A percentile compares a stretch with the other conserved stretches of the same genome.
Conservation (phyloP, 1,140 invertebrate species). For the Bombus waltoni region DNA sequence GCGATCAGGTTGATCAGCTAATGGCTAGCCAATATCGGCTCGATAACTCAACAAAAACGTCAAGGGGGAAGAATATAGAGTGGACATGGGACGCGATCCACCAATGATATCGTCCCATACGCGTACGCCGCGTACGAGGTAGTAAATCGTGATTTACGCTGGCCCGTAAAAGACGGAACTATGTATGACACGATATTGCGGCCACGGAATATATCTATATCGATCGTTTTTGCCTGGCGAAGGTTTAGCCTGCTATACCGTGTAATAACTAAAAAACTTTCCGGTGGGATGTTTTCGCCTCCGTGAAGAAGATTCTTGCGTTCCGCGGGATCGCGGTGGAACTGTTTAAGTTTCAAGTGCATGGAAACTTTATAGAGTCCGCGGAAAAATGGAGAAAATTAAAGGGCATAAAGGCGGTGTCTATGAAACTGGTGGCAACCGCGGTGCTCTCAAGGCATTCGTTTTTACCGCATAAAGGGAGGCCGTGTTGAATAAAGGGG, state of each 20-base stretch:
- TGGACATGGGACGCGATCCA: slow-evolving; percentile 21
- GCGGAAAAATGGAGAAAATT: slow-evolving; percentile 30
- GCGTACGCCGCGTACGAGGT: slow-evolving; percentile 34
- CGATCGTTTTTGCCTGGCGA: slow-evolving; percentile 39
- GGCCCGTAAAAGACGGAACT: slow-evolving; percentile 69
- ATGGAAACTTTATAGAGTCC: slow-evolving; percentile 30
- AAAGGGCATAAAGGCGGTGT: slow-evolving; percentile 16
- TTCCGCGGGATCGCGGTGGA: not conserved
- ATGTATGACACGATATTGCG: slow-evolving; percentile 69
- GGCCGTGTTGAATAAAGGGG: slow-evolving; percentile 1
- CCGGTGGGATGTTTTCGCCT: slow-evolving; percentile 22
- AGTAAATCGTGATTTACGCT: slow-evolving; percentile 74
- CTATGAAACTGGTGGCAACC: not conserved
- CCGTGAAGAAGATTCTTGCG: not conserved
- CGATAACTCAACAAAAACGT: slow-evolving; percentile 26
- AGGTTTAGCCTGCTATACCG: not conserved
- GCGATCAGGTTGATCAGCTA: slow-evolving; percentile 2
- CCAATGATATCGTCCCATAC: slow-evolving; percentile 41
- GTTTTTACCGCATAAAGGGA: slow-evolving; percentile 9
- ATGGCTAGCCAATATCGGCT: slow-evolving; percentile 1
- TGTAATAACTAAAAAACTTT: slow-evolving; percentile 43
- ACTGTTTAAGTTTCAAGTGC: slow-evolving; percentile 20
- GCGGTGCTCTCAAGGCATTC: not conserved
- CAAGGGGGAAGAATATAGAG: slow-evolving; percentile 21
- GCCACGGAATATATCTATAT: slow-evolving; percentile 57